Percentiles rank a stretch among this genome's conserved stretches.
These are phyloP conservation scores for Oncorhynchus clarkii DNA, from an alignment of 2,113 vertebrate genomes.

Conservation along the genomic window DNA sequence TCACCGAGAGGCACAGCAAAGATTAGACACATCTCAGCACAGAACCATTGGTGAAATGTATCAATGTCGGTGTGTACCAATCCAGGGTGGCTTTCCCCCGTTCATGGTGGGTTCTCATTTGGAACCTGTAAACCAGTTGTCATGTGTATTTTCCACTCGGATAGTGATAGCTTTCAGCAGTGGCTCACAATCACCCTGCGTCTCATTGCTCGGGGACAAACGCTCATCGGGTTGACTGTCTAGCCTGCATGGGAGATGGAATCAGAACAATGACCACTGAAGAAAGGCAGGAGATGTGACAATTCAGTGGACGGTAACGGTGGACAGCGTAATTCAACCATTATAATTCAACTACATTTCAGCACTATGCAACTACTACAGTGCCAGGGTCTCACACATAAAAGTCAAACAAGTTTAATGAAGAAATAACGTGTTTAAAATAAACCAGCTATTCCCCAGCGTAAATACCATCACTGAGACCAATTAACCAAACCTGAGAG, in stretches of 20 bases:
- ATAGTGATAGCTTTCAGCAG: conserved; percentile 61
- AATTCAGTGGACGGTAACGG: neutral
- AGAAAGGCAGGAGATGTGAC: neutral
- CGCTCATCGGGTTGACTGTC: conserved; percentile 29
- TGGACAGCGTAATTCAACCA: neutral
- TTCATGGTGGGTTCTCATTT: conserved; percentile 61
- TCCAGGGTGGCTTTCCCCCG: conserved; percentile 9
- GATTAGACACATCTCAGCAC: conserved; percentile 65
- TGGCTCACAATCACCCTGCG: conserved; percentile 50
- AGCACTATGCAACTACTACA: neutral
- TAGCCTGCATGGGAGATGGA: conserved; percentile 29
- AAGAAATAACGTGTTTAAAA: too few species aligned
- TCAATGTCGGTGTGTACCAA: conserved; percentile 65
- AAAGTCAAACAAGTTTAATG: neutral
- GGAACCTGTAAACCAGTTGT: conserved; percentile 66
- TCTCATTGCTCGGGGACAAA: conserved; percentile 55
- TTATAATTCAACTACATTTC: neutral
- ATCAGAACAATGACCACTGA: neutral
- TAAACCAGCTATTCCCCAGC: too few species aligned
- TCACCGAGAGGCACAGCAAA: conserved; percentile 52
- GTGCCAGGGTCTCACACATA: neutral
- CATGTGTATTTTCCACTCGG: conserved; percentile 66
- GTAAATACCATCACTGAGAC: too few species aligned
- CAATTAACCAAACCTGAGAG: too few species aligned
- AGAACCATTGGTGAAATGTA: conserved; percentile 68